Evolutionary conservation across 2,888 invertebrate species (phyloP).

Genomic region (Carterocephalus palaemon): DNA sequence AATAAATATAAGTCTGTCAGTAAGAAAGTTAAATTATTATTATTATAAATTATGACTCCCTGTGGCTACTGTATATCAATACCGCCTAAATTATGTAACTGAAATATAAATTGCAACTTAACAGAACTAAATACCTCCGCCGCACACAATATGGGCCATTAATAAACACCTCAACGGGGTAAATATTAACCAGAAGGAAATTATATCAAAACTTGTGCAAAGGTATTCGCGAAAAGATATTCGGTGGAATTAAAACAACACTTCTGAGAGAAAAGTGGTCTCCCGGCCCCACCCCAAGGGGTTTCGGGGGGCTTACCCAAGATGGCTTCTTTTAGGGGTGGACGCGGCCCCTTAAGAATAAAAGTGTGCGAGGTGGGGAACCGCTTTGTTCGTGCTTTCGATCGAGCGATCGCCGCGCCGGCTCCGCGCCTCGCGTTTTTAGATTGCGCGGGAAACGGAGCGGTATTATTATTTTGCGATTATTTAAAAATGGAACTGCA

Average conservation of each 20-base stretch:
- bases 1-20: no score
- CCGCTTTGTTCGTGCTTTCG: constrained; percentile 53
- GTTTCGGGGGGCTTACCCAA: constrained; percentile 59
- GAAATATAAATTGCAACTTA: constrained; percentile 2
- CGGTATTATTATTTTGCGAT: neutral
- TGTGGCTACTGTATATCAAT: no score
- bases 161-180: constrained; percentile 67
- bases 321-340: constrained; percentile 79
- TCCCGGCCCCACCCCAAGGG: constrained; percentile 47
- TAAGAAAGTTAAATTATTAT: no score
- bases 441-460: constrained; percentile 43
- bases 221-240: constrained; percentile 78
- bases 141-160: constrained; percentile 34
- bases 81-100: no score
- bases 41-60: no score
- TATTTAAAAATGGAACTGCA: no score
- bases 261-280: constrained; percentile 73
- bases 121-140: no score
- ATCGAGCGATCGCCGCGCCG: constrained; percentile 38
- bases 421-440: constrained; percentile 42
- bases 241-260: constrained; percentile 78
- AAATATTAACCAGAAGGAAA: constrained; percentile 68
- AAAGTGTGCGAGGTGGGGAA: constrained; percentile 72
- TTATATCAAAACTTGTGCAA: constrained; percentile 73
- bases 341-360: constrained; percentile 75